Evolutionary conservation across 1,140 invertebrate species (phyloP).

Genomic region (Lucilia cuprina): DNA sequence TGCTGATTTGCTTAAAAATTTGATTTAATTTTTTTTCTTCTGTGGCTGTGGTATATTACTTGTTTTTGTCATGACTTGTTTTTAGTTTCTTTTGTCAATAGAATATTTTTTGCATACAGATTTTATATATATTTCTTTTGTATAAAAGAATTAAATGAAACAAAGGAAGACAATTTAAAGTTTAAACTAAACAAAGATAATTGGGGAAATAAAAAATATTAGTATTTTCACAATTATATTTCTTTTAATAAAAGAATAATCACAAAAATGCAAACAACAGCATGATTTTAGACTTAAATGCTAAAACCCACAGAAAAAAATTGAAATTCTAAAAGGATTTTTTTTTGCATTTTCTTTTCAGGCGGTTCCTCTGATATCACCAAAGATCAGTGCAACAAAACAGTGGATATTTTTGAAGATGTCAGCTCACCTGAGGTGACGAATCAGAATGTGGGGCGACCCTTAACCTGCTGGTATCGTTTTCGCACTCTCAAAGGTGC

Average conservation of each 20-base stretch:
- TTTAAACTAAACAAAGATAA: not conserved
- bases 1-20: not conserved
- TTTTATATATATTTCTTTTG: not conserved
- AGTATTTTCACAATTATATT: not conserved
- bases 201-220: not conserved
- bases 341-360: slow-evolving; percentile 38
- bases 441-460: slow-evolving; percentile 79
- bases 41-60: not conserved
- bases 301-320: too few species aligned
- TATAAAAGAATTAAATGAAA: not conserved
- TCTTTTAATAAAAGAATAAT: too few species aligned
- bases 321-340: not conserved
- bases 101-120: not conserved
- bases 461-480: slow-evolving; percentile 87
- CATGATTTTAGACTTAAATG: not conserved
- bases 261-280: not conserved
- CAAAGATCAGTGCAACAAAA: slow-evolving; percentile 86
- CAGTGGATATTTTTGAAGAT: slow-evolving; percentile 90
- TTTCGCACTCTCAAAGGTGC: slow-evolving; percentile 84
- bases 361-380: slow-evolving; percentile 53
- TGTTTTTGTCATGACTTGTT: not conserved
- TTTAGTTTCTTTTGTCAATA: not conserved
- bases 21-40: not conserved
- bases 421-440: slow-evolving; percentile 85
- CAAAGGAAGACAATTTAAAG: not conserved